Evolutionary conservation across 2,113 vertebrate species (phyloP).

Genomic region (Seriola quinqueradiata): DNA sequence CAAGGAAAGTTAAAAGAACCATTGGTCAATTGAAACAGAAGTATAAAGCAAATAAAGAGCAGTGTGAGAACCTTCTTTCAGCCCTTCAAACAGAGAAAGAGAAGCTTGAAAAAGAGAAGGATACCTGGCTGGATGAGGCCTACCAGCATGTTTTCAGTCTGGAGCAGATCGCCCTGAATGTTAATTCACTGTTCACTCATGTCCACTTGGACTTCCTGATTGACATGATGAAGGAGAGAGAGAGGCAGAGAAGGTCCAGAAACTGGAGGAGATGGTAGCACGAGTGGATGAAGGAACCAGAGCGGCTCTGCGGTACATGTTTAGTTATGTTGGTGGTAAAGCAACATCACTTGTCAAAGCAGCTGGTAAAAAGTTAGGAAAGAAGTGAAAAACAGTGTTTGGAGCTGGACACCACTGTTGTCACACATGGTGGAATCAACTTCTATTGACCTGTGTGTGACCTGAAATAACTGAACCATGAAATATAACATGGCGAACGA

Average conservation of each 20-base stretch:
- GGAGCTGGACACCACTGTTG: too few species aligned
- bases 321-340: too few species aligned
- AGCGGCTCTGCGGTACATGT: too few species aligned
- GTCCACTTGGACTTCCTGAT: slow-evolving; percentile 22
- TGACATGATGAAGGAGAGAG: slow-evolving; percentile 27
- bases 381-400: too few species aligned
- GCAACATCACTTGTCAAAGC: too few species aligned
- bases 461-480: too few species aligned
- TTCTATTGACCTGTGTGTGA: too few species aligned
- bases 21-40: not conserved
- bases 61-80: not conserved
- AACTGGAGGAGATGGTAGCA: slow-evolving; percentile 17
- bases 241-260: not conserved
- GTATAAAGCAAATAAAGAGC: not conserved
- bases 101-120: not conserved
- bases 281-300: not conserved
- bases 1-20: not conserved
- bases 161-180: slow-evolving; percentile 10
- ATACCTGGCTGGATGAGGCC: not conserved
- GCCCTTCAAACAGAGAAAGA: not conserved
- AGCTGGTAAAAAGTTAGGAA: too few species aligned
- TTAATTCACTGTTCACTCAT: not conserved
- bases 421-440: too few species aligned
- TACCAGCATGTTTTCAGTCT: slow-evolving; percentile 9
- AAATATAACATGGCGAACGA: too few species aligned